These are phyloP conservation scores for Argopecten irradians DNA, from an alignment of 1,140 invertebrate species.

Conservation along the genomic window DNA sequence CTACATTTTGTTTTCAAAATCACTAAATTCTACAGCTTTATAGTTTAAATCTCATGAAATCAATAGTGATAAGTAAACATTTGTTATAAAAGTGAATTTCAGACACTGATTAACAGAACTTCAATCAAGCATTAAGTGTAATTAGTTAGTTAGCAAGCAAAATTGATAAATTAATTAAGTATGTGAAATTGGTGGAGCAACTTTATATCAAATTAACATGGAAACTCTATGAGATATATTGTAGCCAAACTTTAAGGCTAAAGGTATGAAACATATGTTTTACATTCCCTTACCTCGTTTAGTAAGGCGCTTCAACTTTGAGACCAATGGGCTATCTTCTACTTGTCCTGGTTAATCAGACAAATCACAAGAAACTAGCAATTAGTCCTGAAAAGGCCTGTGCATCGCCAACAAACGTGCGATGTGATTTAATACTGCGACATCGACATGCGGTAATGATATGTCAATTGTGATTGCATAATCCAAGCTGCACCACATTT, in stretches of 20 bases:
- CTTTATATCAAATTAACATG: not conserved
- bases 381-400: too few relatives aligned
- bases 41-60: too few relatives aligned
- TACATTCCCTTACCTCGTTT: conserved; percentile 34
- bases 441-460: too few relatives aligned
- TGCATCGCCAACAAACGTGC: too few relatives aligned
- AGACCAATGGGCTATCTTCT: conserved; percentile 67
- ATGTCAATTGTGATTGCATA: too few relatives aligned
- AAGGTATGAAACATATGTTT: not conserved
- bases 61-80: too few relatives aligned
- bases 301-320: conserved; percentile 49
- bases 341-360: conserved; percentile 58
- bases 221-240: not conserved
- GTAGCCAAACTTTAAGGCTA: not conserved
- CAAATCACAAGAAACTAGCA: too few relatives aligned
- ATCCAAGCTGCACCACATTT: too few relatives aligned
- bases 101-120: not conserved
- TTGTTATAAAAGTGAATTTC: too few relatives aligned
- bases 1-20: too few relatives aligned
- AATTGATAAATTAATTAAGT: not conserved
- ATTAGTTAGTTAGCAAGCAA: not conserved
- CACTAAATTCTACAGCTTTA: too few relatives aligned
- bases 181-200: not conserved
- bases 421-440: too few relatives aligned
- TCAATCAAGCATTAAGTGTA: not conserved